Percentiles rank a stretch among this genome's conserved stretches.
Evolutionary conservation across 37 sponge, comb jelly and placozoan species (phyloP).

Genomic region (Crambe crambe): DNA sequence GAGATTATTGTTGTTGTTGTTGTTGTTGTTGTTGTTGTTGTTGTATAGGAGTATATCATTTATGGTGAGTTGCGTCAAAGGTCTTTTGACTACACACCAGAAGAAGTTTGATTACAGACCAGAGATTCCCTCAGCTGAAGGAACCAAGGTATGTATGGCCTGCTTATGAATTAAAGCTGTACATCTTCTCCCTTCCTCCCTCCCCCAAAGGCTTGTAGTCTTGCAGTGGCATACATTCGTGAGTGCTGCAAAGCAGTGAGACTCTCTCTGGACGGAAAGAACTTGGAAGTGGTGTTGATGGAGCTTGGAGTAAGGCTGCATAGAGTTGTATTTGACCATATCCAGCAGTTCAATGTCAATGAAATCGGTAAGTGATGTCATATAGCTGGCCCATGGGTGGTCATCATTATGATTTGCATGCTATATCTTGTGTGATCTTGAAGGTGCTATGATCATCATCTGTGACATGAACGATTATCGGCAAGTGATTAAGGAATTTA

Average conservation of each 20-base stretch:
- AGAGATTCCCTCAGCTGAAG: conserved; percentile 54
- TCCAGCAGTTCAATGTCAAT: conserved; percentile 74
- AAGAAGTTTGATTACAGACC: conserved; percentile 86
- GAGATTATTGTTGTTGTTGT: not conserved
- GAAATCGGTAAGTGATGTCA: conserved; percentile 17
- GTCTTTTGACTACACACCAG: conserved; percentile 66
- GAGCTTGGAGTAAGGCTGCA: conserved; percentile 88
- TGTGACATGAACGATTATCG: conserved; percentile 89
- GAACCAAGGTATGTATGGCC: conserved; percentile 28
- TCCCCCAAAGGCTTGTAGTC: conserved; percentile 64
- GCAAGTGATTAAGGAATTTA: conserved; percentile 66
- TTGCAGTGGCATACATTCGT: conserved; percentile 47
- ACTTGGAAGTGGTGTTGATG: conserved; percentile 56
- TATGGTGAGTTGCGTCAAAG: conserved; percentile 56
- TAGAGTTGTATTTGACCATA: conserved; percentile 74
- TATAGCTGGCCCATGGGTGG: not conserved
- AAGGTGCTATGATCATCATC: conserved; percentile 85
- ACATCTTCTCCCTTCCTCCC: not conserved
- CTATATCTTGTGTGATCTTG: not conserved
- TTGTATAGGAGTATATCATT: conserved; percentile 43
- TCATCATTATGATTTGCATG: not conserved
- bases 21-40: not conserved
- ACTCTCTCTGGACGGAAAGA: conserved; percentile 86
- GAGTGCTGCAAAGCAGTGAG: conserved; percentile 40
- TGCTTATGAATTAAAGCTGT: not conserved